A percentile compares a stretch with the other conserved stretches of the same genome.
These are phyloP conservation scores for Chloroclysta siterata DNA, from an alignment of 2,888 invertebrate species.

Conservation along the genomic window DNA sequence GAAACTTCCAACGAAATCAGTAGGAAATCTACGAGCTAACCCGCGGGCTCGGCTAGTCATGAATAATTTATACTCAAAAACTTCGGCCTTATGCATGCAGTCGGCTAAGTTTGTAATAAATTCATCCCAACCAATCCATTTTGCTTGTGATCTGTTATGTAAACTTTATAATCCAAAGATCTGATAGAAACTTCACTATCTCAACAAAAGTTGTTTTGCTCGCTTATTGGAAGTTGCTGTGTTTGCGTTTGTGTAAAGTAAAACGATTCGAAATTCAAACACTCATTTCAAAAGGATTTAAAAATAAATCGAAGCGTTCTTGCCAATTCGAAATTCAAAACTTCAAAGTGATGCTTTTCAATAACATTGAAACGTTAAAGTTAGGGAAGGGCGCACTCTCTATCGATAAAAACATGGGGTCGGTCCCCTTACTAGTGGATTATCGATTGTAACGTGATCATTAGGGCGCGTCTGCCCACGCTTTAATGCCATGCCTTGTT, in stretches of 20 bases:
- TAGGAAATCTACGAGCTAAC: conserved; percentile 42
- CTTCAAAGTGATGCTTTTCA: conserved; percentile 31
- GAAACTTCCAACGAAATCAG: conserved; percentile 41
- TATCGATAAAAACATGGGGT: conserved; percentile 44
- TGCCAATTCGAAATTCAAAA: conserved; percentile 29
- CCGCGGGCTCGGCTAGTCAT: conserved; percentile 47
- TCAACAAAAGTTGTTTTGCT: conserved; percentile 26
- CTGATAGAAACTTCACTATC: conserved; percentile 28
- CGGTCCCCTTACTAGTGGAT: conserved; percentile 43
- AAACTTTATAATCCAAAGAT: conserved; percentile 39
- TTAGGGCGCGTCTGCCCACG: conserved; percentile 48
- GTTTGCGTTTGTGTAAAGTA: conserved; percentile 22
- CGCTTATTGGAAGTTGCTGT: conserved; percentile 15
- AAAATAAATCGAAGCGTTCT: conserved; percentile 29
- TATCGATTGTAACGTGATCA: conserved; percentile 59
- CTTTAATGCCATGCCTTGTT: conserved; percentile 49
- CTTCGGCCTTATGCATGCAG: conserved; percentile 49
- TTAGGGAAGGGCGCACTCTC: conserved; percentile 39
- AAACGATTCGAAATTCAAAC: conserved; percentile 30
- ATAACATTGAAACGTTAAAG: conserved; percentile 29
- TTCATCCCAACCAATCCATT: conserved; percentile 55
- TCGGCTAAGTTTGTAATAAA: conserved; percentile 58
- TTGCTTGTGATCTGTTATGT: conserved; percentile 48
- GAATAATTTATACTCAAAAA: conserved; percentile 58
- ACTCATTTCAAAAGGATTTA: conserved; percentile 28